A percentile compares a stretch with the other conserved stretches of the same genome.
Evolutionary conservation across 2,113 vertebrate species (phyloP).

Genomic region (Hypanus sabinus): DNA sequence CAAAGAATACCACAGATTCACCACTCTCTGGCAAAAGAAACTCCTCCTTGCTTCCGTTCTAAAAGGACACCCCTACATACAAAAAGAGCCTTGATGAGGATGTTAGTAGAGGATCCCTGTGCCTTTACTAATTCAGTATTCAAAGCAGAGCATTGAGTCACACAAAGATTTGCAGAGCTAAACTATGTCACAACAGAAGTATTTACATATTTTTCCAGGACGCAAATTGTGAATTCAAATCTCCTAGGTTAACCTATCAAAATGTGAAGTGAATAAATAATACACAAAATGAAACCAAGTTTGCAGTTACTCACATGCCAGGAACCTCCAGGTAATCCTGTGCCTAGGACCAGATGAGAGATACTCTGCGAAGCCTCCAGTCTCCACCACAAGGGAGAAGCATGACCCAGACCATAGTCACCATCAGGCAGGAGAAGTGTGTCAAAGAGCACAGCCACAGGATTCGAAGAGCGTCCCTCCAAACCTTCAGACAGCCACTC

Average conservation of each 20-base stretch:
- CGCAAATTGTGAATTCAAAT: background rate
- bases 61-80: too few relatives aligned
- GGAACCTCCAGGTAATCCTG: slow-evolving; percentile 62
- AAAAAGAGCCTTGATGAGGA: too few relatives aligned
- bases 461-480: slow-evolving; percentile 65
- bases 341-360: slow-evolving; percentile 65
- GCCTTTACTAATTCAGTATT: too few relatives aligned
- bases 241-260: background rate
- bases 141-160: too few relatives aligned
- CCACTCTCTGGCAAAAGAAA: too few relatives aligned
- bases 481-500: slow-evolving; percentile 67
- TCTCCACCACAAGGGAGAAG: slow-evolving; percentile 58
- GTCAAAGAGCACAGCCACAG: slow-evolving; percentile 67
- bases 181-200: too few relatives aligned
- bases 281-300: background rate
- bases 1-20: too few relatives aligned
- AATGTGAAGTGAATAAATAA: background rate
- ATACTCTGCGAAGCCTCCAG: slow-evolving; percentile 53
- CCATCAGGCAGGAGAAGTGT: slow-evolving; percentile 64
- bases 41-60: too few relatives aligned
- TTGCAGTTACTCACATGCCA: slow-evolving; percentile 59
- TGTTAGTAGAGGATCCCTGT: too few relatives aligned
- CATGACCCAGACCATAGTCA: slow-evolving; percentile 58
- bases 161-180: too few relatives aligned
- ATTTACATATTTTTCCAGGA: background rate